phyloP scores from a whole-genome alignment of 2,113 vertebrate genomes.

The Dicerorhinus sumatrensis region DNA sequence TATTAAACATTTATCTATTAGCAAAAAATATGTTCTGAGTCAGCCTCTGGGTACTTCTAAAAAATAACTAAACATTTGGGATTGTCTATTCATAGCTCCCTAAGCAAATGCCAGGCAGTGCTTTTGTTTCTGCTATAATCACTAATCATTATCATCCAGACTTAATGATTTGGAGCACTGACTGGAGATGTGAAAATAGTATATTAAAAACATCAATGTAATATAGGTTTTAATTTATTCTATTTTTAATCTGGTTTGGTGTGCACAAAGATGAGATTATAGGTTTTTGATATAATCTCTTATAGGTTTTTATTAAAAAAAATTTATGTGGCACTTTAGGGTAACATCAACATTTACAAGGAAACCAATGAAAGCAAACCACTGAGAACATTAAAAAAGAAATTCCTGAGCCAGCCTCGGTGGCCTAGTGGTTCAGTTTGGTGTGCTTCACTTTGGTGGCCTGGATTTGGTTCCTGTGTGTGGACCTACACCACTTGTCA shows the following conservation, averaged over 20 bases:
- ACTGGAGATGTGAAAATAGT: not conserved
- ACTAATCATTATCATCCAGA: not conserved
- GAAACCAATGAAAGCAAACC: not conserved
- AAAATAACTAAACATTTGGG: not conserved
- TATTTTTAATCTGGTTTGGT: not conserved
- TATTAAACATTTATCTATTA: not conserved
- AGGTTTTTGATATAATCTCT: not conserved
- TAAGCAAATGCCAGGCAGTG: not conserved
- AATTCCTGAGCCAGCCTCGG: too few relatives aligned
- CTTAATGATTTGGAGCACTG: not conserved
- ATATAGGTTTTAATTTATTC: not conserved
- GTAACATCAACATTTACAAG: not conserved
- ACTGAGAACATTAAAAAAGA: not conserved
- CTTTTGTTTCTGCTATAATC: not conserved
- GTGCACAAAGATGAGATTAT: not conserved
- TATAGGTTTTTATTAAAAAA: not conserved
- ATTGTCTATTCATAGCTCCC: not conserved
- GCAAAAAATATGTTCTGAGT: not conserved
- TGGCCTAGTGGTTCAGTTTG: too few relatives aligned
- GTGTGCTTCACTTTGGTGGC: too few relatives aligned
- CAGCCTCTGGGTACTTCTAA: not conserved
- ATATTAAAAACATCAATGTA: not conserved
- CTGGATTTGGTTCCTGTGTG: too few relatives aligned
- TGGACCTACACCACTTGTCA: too few relatives aligned
- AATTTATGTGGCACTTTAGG: not conserved